A percentile compares a stretch with the other conserved stretches of the same genome.
These are phyloP conservation scores for Limnephilus lunatus DNA, from an alignment of 2,888 invertebrate genomes.

Conservation along the genomic window DNA sequence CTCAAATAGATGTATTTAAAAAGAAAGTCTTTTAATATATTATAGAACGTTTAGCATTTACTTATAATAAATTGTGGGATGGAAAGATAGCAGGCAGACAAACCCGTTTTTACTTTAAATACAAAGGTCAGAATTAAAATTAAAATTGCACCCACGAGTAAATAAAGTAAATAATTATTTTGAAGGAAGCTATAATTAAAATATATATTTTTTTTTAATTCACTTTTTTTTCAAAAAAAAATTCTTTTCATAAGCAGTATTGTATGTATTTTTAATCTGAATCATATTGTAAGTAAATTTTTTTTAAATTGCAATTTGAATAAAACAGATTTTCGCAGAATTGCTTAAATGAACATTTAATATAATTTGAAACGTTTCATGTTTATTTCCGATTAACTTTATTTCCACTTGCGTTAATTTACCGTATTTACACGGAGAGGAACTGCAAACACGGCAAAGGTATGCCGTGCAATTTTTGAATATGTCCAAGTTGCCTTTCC, in stretches of 20 bases:
- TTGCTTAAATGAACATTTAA: not conserved
- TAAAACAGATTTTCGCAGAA: not conserved
- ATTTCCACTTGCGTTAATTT: not conserved
- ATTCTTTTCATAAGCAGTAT: too few relatives aligned
- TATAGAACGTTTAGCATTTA: not conserved
- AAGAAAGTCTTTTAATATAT: too few relatives aligned
- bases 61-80: not conserved
- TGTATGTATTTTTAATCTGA: too few relatives aligned
- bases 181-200: too few relatives aligned
- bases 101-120: not conserved
- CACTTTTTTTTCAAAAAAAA: too few relatives aligned
- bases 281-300: too few relatives aligned
- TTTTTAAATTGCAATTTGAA: not conserved
- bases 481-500: not conserved
- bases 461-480: constrained; percentile 5
- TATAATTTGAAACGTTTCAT: not conserved
- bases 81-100: not conserved
- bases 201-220: too few relatives aligned
- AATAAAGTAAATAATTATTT: not conserved
- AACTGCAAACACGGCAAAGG: not conserved
- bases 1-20: too few relatives aligned
- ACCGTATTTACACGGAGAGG: not conserved
- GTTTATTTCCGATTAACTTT: not conserved
- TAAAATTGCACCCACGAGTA: not conserved
- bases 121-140: too few relatives aligned